Percentiles rank a stretch among this genome's conserved stretches.
Conservation (phyloP, 2,888 invertebrate genomes). For the Abscondita cerata region DNA sequence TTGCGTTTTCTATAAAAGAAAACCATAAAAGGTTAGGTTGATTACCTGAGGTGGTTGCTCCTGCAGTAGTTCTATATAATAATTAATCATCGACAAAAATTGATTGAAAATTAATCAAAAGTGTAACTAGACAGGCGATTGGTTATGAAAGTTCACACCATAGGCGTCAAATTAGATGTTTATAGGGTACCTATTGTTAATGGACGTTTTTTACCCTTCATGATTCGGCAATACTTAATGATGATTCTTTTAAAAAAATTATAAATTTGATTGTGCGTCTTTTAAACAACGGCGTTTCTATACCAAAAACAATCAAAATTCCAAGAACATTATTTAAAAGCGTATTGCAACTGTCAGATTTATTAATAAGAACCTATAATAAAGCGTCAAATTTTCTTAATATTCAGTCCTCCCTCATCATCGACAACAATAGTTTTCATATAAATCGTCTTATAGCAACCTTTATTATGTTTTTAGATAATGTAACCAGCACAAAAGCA, state of each 20-base stretch:
- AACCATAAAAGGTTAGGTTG: slow-evolving; percentile 32
- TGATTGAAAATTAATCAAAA: slow-evolving; percentile 62
- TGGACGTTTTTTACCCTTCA: slow-evolving; percentile 29
- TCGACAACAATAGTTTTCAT: slow-evolving; percentile 50
- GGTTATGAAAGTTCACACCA: slow-evolving; percentile 58
- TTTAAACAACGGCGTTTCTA: slow-evolving; percentile 26
- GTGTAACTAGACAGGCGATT: slow-evolving; percentile 61
- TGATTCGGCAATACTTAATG: slow-evolving; percentile 24
- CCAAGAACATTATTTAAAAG: slow-evolving; percentile 42
- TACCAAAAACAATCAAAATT: slow-evolving; percentile 42
- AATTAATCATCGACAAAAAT: slow-evolving; percentile 59
- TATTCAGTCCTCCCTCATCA: slow-evolving; percentile 53
- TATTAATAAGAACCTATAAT: slow-evolving; percentile 50
- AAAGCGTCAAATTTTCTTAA: slow-evolving; percentile 48
- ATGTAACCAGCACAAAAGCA: slow-evolving; percentile 19
- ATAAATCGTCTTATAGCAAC: slow-evolving; percentile 52
- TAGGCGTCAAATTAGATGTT: slow-evolving; percentile 59
- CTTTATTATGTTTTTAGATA: slow-evolving; percentile 42
- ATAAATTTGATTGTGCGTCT: slow-evolving; percentile 19
- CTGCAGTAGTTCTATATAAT: slow-evolving; percentile 48
- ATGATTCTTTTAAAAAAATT: slow-evolving; percentile 11
- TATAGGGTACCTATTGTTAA: slow-evolving; percentile 43
- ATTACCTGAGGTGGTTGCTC: slow-evolving; percentile 43
- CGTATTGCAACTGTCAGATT: slow-evolving; percentile 43
- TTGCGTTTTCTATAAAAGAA: slow-evolving; percentile 21